Evolutionary conservation across 2,888 invertebrate species (phyloP), one percentile per base, ranked within the genome.

Genomic region (Shargacucullia verbasci): DNA sequence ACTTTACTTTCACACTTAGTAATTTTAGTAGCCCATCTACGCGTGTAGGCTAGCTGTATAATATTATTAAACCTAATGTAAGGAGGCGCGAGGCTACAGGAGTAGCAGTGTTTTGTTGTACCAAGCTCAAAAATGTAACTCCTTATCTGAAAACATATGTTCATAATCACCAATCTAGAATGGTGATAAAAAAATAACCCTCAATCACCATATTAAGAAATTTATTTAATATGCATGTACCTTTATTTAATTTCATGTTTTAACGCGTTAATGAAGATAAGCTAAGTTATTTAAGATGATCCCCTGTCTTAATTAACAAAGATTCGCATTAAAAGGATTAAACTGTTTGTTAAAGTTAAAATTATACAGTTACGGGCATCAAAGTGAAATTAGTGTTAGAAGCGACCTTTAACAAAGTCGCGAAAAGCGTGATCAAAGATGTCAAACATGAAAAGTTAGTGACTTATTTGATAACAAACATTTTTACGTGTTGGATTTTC

Each of bases 321-420:
- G 69, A 45, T 60, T 55, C 33, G 2, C 39, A 54, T n/a, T 55
- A 60, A 55, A 76, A 46, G 63, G 48, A 59, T 73, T 70, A 61
- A 53, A 50, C 33, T 66, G 56, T 62, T 75, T 72, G 57, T 69
- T 54, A 48, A 59, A 66, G 40, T 69, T 66, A n/a, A n/a, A n/a
- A n/a, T 53, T 25, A 27, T 12, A 62, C 33, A 49, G 55, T 55
- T 47, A 53, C 13, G 41, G 40, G 13, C 38, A 54, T 76, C 66
- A 73, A 72, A 76, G 66, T 15, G n/a, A 54, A 71, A 50, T 70
- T 63, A 45, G 50, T 60, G 61, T 45, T 43, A 31, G 44, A 25
- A 46, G 15, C 39, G 15, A 14, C 46, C 31, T 61, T 62, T 35
- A 54, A 25, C 8, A 52, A 63, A 65, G 15, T 61, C 47, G 10